Conservation (phyloP, 1,140 invertebrate species). For the Pomacea maculata region DNA sequence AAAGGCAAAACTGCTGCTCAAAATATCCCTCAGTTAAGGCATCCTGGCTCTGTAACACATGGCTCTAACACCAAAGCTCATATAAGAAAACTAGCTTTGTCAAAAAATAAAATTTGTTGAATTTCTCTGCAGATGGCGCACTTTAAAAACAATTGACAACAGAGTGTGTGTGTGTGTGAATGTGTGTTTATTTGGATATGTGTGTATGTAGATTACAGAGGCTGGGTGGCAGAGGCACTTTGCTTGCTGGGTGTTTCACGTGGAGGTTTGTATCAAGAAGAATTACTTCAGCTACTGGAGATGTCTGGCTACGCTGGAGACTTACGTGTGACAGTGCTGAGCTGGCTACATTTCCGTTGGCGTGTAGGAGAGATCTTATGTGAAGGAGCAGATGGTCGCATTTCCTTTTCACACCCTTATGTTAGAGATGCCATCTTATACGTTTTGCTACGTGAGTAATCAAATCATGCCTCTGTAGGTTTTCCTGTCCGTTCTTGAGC, state of each 20-base stretch:
- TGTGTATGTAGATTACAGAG: constrained; percentile 46
- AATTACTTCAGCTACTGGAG: constrained; percentile 51
- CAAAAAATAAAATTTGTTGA: too few relatives aligned
- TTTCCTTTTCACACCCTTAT: constrained; percentile 58
- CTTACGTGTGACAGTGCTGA: constrained; percentile 48
- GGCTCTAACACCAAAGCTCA: too few relatives aligned
- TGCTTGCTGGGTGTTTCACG: constrained; percentile 57
- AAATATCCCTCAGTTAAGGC: too few relatives aligned
- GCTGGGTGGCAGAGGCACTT: constrained; percentile 62
- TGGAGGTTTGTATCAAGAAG: constrained; percentile 51
- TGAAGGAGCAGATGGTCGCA: constrained; percentile 51
- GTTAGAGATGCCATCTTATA: constrained; percentile 60
- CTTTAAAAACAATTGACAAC: too few relatives aligned
- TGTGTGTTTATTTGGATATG: too few relatives aligned
- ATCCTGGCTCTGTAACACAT: too few relatives aligned
- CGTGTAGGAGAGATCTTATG: constrained; percentile 46
- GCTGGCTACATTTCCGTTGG: constrained; percentile 58
- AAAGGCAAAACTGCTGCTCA: too few relatives aligned
- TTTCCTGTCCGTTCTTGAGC: too few relatives aligned
- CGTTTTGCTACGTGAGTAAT: constrained; percentile 57
- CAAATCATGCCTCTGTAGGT: neutral
- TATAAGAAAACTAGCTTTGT: too few relatives aligned
- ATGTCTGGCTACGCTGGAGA: constrained; percentile 54
- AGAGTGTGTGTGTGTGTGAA: too few relatives aligned
- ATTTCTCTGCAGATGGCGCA: too few relatives aligned